These are phyloP conservation scores for Puffinus mauretanicus DNA, from an alignment of 2,113 vertebrate species.

Conservation along the genomic window DNA sequence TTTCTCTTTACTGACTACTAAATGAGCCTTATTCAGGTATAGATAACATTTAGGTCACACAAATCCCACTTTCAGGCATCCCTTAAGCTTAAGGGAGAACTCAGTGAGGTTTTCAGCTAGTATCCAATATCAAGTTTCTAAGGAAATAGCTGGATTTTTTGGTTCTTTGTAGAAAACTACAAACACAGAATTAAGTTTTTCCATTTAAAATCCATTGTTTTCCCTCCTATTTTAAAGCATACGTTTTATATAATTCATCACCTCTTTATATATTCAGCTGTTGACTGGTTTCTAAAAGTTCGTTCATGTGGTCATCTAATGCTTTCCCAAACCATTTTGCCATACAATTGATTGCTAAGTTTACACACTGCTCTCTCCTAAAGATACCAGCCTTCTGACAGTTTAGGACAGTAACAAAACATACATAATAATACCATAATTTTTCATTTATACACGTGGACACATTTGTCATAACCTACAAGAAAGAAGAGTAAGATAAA, in stretches of 20 bases:
- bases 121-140: neutral
- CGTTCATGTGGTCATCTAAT: neutral
- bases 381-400: neutral
- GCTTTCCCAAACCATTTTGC: neutral
- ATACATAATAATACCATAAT: neutral
- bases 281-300: neutral
- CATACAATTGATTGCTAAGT: neutral
- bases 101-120: neutral
- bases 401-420: neutral
- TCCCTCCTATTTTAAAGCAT: neutral
- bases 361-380: neutral
- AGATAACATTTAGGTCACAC: neutral
- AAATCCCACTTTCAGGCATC: neutral
- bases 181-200: neutral
- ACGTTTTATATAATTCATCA: neutral
- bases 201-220: neutral
- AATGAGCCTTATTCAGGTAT: neutral
- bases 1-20: neutral
- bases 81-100: neutral
- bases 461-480: neutral
- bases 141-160: neutral
- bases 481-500: neutral
- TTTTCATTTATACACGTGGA: neutral
- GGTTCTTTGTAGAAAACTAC: neutral
- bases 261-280: neutral